phyloP scores from a whole-genome alignment of 2,888 invertebrate genomes.

The Gonocerus acuteangulatus region DNA sequence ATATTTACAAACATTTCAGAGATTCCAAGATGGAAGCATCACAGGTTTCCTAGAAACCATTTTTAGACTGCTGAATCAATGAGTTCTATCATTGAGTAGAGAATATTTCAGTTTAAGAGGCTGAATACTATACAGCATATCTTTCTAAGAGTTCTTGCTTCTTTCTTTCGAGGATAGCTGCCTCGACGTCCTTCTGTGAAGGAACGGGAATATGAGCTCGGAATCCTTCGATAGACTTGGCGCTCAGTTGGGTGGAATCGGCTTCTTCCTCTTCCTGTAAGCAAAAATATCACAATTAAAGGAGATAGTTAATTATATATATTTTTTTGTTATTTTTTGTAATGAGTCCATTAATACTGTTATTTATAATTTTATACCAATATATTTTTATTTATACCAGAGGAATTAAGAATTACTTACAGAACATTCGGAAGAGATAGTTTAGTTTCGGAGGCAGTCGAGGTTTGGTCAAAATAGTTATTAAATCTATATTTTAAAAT shows the following conservation, averaged over 20 bases:
- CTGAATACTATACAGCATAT: constrained; percentile 20
- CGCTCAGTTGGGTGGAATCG: constrained; percentile 28
- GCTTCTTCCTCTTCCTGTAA: constrained; percentile 30
- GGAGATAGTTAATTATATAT: neutral
- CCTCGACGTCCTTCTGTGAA: constrained; percentile 88
- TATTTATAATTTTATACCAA: neutral
- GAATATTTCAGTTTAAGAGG: no score
- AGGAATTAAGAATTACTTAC: no score
- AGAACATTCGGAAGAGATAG: no score
- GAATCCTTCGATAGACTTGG: constrained; percentile 47
- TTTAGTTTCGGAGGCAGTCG: no score
- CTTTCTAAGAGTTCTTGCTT: constrained; percentile 76
- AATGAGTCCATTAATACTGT: neutral
- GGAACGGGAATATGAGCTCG: constrained; percentile 88
- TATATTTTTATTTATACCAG: neutral
- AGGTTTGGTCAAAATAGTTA: no score
- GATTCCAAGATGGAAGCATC: no score
- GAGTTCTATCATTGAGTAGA: no score
- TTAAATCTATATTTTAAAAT: no score
- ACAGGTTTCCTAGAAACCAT: no score
- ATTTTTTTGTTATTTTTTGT: neutral
- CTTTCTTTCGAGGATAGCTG: constrained; percentile 78
- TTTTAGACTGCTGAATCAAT: no score
- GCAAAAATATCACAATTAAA: constrained; percentile 10
- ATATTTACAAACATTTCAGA: no score